Evolutionary conservation across 1,140 invertebrate genomes (phyloP), one percentile per base, ranked within the genome.

Genomic region (Hyposmocoma kahamanoa): DNA sequence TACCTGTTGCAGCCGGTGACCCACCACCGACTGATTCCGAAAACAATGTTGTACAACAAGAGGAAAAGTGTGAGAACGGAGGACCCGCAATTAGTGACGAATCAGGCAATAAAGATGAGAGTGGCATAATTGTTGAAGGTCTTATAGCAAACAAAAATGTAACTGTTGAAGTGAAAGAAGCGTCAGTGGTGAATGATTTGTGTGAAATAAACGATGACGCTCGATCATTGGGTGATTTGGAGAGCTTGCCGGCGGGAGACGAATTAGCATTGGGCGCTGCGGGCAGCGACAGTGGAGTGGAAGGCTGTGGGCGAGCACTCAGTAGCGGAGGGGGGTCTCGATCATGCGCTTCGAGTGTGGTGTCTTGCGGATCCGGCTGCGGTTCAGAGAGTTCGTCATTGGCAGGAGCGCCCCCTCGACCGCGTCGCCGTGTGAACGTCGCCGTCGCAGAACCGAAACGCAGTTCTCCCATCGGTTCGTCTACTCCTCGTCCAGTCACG

Each of bases 241-340:
- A 83, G 38, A 85, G 82, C 30, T 62, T 83, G 46, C 77, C 82
- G 6, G 79, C 66, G 0, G 79, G 72, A 0, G 81, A 85, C 28
- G 82, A 84, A 42, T 47, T 84, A 18, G 75, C 43, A 0, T 57
- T 82, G 18, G 75, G 73, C 53, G 79, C 88, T 50, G 91, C 93
- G 48, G 93, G 92, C 21, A 94, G 92, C 63, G 93, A 94, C 65
- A 94, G 93, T 60, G 93, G 93, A 0, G 91, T 94, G 1, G 93
- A 94, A 63, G 90, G 91, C 22, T 91, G 91, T 57, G 89, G 90
- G 0, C 90, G 90, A 59, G 89, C 88, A 32, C 90, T 89, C 59
- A 93, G 89, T 69, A 88, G 89, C 62, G 87, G 90, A n/a, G 87
- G 90, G 24, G 72, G 89, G 48, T 86, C 84, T 6, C 70, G 84